These are phyloP conservation scores for Macrophya alboannulata DNA, from an alignment of 2,888 invertebrate species.

Conservation along the genomic window DNA sequence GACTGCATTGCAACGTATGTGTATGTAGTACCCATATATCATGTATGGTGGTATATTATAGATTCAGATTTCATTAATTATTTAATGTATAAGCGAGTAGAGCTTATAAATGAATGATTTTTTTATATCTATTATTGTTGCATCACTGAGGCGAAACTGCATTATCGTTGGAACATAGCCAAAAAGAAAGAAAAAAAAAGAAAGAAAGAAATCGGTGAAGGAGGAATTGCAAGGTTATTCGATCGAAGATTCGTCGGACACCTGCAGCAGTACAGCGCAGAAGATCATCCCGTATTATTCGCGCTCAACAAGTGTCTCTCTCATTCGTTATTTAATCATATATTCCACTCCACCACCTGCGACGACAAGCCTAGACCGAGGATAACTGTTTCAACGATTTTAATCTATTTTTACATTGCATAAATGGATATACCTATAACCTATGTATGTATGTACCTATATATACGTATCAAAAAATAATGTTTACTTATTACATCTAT, in stretches of 20 bases:
- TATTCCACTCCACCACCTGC: not conserved
- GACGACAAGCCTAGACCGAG: not conserved
- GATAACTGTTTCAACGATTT: not conserved
- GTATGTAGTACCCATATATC: not conserved
- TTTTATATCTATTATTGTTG: not conserved
- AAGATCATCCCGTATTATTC: not conserved
- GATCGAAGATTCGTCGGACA: not conserved
- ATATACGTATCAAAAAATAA: too few species aligned
- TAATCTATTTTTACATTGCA: not conserved
- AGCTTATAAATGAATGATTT: not conserved
- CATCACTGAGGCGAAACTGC: not conserved
- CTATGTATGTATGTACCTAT: too few species aligned
- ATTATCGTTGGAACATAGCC: not conserved
- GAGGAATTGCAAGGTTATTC: not conserved
- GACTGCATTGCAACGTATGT: not conserved
- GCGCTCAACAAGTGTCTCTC: conserved; percentile 27
- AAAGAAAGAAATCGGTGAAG: not conserved
- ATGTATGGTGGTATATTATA: not conserved
- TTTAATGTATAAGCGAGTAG: too few species aligned
- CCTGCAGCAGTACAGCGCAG: not conserved
- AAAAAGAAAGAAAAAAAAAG: not conserved
- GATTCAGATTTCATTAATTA: too few species aligned
- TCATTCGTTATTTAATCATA: not conserved
- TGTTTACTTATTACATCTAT: too few species aligned
- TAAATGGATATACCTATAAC: too few species aligned